These are phyloP conservation scores for Drosophila cracens DNA, from an alignment of 2,888 invertebrate species.

Conservation along the genomic window DNA sequence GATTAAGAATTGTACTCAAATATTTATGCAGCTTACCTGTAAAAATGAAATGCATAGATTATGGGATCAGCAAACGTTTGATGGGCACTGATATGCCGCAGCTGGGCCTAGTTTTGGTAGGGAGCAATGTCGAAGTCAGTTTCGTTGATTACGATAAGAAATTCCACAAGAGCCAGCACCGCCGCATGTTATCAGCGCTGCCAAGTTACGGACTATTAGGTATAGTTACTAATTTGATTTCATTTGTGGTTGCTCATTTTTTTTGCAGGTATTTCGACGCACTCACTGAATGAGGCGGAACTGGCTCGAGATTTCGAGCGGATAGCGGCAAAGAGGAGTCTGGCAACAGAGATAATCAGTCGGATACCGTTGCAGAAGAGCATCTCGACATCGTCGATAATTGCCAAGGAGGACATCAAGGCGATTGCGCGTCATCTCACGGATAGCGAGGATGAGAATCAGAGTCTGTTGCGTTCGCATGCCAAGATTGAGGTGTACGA, in stretches of 20 bases:
- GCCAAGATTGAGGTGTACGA: conserved; percentile 86
- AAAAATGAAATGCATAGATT: not conserved
- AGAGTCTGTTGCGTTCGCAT: conserved; percentile 85
- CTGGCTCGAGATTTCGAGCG: conserved; percentile 87
- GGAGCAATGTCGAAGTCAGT: conserved; percentile 49
- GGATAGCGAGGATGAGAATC: conserved; percentile 85
- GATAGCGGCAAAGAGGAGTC: conserved; percentile 84
- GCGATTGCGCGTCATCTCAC: conserved; percentile 84
- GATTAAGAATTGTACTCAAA: not conserved
- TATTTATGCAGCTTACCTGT: not conserved
- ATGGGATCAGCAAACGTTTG: not conserved
- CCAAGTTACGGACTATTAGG: conserved; percentile 24
- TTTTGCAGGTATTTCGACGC: conserved; percentile 87
- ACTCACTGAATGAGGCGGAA: conserved; percentile 95
- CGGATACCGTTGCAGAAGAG: conserved; percentile 94
- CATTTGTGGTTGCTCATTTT: conserved; percentile 1
- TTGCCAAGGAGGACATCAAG: conserved; percentile 87
- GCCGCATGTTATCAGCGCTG: conserved; percentile 40
- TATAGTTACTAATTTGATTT: conserved; percentile 23
- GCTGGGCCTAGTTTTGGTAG: conserved; percentile 14
- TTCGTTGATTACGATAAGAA: conserved; percentile 68
- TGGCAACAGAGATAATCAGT: conserved; percentile 86
- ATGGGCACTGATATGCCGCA: conserved; percentile 45
- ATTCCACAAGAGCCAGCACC: conserved; percentile 61
- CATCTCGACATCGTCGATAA: conserved; percentile 95